Evolutionary conservation across 2,797 vertebrate genomes (phyloP), one percentile per base, ranked within the genome.

Genomic region (Mus minutoides): DNA sequence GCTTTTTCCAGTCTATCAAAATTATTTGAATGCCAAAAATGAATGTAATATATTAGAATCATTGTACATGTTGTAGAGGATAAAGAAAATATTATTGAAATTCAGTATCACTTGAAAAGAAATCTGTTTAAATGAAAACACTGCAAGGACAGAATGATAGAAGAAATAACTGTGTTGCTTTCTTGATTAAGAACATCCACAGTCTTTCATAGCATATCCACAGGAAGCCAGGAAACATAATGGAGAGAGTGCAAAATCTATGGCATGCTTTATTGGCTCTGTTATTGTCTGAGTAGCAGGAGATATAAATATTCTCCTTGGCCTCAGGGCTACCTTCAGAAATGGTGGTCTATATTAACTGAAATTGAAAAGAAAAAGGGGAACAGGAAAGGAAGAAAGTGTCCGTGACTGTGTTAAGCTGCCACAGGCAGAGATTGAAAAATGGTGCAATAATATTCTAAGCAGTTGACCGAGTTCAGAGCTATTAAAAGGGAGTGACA

Each of bases 301-400:
- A 93, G 96, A 97, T 98, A 98, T 98, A 98, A 98, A 98, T 98
- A 98, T 97, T 98, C 96, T 97, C 93, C 94, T 97, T 98, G 97
- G 97, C 98, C 98, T 97, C 94, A 96, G 97, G 98, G 97, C 91
- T 97, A 91, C 97, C 97, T 98, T 97, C 92, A 97, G 94, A 98
- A 98, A 97, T 93, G 89, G 97, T 98, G 98, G 98, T 98, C 97
- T 97, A n/a, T 96, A 98, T 98, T 97, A 98, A 95, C 96, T 98
- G 94, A 97, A 93, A 96, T 97, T 96, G 97, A 88, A 97, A 97
- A 97, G 97, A 83, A 58, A 80, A 21, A 31, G 67, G 37, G 19
- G n/a, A 58, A 40, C 34, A 11, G 56, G 80, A 64, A n/a, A 62
- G 29, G 52, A 88, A 46, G 78, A 62, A 98, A 98, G 91, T 93